Percentiles rank a stretch among this genome's conserved stretches.
Evolutionary conservation across 2,888 invertebrate species (phyloP).

Genomic region (Taenaris catops): DNA sequence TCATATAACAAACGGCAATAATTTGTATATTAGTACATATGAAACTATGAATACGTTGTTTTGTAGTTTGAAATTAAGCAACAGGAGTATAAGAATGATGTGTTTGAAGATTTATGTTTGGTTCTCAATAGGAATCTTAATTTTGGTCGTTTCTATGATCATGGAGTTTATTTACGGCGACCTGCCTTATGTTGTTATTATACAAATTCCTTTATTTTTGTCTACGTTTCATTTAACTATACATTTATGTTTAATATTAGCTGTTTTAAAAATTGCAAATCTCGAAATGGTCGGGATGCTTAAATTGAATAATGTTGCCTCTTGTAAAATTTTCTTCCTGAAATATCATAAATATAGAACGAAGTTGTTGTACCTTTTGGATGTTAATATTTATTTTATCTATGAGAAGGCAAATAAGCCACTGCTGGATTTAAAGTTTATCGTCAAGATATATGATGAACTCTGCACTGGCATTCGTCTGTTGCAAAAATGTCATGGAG

Average conservation of each 20-base stretch:
- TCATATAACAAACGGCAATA: constrained; percentile 27
- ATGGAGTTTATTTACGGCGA: constrained; percentile 32
- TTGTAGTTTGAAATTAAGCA: constrained; percentile 27
- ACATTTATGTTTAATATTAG: constrained; percentile 38
- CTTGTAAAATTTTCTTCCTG: constrained; percentile 15
- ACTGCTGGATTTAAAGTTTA: constrained; percentile 29
- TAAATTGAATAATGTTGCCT: constrained; percentile 16
- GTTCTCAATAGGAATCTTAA: constrained; percentile 26
- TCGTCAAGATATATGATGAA: constrained; percentile 47
- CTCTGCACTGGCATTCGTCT: constrained; percentile 39
- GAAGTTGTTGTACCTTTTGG: constrained; percentile 27
- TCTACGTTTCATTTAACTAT: constrained; percentile 37
- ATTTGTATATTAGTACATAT: constrained; percentile 30
- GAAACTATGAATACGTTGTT: constrained; percentile 27
- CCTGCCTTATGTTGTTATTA: constrained; percentile 33
- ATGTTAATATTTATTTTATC: constrained; percentile 30
- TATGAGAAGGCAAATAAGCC: constrained; percentile 14
- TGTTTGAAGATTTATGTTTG: constrained; percentile 38
- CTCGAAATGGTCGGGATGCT: constrained; percentile 26
- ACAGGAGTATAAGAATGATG: constrained; percentile 30
- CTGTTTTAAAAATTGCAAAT: constrained; percentile 38
- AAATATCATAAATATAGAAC: constrained; percentile 7
- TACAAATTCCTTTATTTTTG: constrained; percentile 41
- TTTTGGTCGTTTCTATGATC: constrained; percentile 29
- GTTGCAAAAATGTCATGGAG: constrained; percentile 41